Percentiles rank a stretch among this genome's conserved stretches.
phyloP scores from a whole-genome alignment of 2,113 vertebrate species.

The Mola mola region DNA sequence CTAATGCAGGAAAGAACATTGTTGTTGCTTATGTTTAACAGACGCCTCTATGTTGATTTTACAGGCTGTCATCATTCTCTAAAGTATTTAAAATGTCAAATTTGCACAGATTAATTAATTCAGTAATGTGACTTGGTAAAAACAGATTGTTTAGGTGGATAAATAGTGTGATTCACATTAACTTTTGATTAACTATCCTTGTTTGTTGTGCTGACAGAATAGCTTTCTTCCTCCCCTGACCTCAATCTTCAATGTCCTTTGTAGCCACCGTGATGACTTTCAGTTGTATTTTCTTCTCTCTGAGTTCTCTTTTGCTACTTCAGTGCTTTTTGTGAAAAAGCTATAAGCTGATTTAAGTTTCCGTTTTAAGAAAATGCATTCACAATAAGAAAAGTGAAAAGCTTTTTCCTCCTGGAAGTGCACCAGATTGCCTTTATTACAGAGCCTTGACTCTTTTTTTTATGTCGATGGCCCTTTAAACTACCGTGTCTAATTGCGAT shows the following conservation, averaged over 20 bases:
- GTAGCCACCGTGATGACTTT: slow-evolving; percentile 75
- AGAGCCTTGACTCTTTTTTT: slow-evolving; percentile 77
- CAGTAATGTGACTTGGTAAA: slow-evolving; percentile 64
- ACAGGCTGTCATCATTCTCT: slow-evolving; percentile 48
- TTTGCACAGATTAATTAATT: slow-evolving; percentile 58
- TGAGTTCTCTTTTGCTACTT: slow-evolving; percentile 68
- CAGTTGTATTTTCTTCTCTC: slow-evolving; percentile 70
- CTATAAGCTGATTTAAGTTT: slow-evolving; percentile 83
- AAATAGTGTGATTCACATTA: slow-evolving; percentile 74
- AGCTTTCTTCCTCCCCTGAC: slow-evolving; percentile 73
- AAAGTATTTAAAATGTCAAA: slow-evolving; percentile 57
- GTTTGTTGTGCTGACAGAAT: slow-evolving; percentile 72
- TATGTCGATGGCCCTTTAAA: slow-evolving; percentile 80
- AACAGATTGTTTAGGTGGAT: slow-evolving; percentile 74
- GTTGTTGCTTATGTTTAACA: slow-evolving; percentile 50
- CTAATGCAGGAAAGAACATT: slow-evolving; percentile 30
- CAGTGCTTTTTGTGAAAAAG: slow-evolving; percentile 69
- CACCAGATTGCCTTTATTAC: slow-evolving; percentile 78
- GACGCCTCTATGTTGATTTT: slow-evolving; percentile 30
- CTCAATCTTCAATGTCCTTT: slow-evolving; percentile 80
- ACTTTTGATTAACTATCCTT: slow-evolving; percentile 82
- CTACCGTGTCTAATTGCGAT: slow-evolving; percentile 84
- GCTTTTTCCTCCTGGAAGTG: slow-evolving; percentile 80
- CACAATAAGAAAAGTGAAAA: slow-evolving; percentile 74
- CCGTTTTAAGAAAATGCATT: slow-evolving; percentile 62